These are phyloP conservation scores for Coenonympha glycerion DNA, from an alignment of 2,888 invertebrate species.

Conservation along the genomic window DNA sequence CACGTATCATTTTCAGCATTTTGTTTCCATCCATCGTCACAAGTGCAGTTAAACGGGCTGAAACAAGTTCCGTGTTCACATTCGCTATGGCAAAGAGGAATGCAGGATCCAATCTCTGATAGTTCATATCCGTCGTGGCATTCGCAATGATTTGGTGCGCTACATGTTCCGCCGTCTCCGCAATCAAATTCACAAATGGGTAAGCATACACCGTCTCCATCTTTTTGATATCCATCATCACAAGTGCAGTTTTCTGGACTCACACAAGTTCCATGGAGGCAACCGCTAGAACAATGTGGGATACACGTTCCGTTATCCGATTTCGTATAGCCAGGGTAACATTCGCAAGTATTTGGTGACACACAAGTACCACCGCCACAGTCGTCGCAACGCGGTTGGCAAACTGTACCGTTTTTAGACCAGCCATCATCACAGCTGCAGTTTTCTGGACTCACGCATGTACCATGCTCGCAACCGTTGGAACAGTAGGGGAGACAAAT, in stretches of 20 bases:
- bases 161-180: slow-evolving; percentile 53
- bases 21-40: slow-evolving; percentile 26
- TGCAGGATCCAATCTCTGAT: slow-evolving; percentile 30
- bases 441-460: slow-evolving; percentile 33
- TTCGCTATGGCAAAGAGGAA: slow-evolving; percentile 34
- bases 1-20: slow-evolving; percentile 1
- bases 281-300: slow-evolving; percentile 31
- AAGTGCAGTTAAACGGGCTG: slow-evolving; percentile 34
- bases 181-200: slow-evolving; percentile 58
- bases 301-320: slow-evolving; percentile 19
- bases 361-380: slow-evolving; percentile 55
- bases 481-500: slow-evolving; percentile 38
- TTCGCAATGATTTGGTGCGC: slow-evolving; percentile 57
- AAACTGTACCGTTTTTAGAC: slow-evolving; percentile 12
- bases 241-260: slow-evolving; percentile 34
- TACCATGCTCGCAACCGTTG: slow-evolving; percentile 35
- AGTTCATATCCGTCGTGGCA: slow-evolving; percentile 54
- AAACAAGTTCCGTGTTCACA: slow-evolving; percentile 35
- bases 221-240: slow-evolving; percentile 23
- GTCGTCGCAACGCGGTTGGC: slow-evolving; percentile 11
- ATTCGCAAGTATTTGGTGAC: slow-evolving; percentile 59
- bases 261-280: slow-evolving; percentile 32
- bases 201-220: slow-evolving; percentile 32
- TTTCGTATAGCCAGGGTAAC: slow-evolving; percentile 39
- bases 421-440: slow-evolving; percentile 34